Conservation (phyloP, 2,113 vertebrate species). For the Myiopsitta monachus region DNA sequence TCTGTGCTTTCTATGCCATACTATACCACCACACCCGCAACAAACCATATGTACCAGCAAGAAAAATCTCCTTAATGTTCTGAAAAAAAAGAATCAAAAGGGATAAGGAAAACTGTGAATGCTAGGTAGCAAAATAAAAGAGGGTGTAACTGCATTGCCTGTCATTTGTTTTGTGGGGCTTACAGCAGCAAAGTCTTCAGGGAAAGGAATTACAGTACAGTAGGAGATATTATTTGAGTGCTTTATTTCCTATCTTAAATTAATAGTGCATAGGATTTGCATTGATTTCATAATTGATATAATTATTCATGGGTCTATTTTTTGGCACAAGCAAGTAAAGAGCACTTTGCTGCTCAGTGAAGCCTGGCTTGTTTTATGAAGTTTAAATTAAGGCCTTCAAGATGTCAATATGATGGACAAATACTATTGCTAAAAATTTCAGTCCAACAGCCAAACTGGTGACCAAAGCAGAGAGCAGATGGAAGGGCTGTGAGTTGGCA, state of each 20-base stretch:
- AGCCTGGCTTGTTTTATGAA: background rate
- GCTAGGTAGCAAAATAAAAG: background rate
- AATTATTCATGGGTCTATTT: background rate
- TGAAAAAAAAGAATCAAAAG: background rate
- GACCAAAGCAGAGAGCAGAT: background rate
- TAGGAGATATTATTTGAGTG: background rate
- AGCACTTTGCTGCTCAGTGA: background rate
- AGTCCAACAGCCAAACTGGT: background rate
- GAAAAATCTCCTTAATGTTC: background rate
- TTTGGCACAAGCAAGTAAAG: background rate
- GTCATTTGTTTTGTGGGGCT: background rate
- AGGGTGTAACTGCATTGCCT: background rate
- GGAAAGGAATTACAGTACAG: background rate
- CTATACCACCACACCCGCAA: background rate
- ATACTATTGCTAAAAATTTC: background rate
- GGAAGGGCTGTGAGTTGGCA: background rate
- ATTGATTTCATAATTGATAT: background rate
- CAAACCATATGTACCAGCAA: background rate
- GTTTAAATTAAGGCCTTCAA: background rate
- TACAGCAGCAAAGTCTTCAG: background rate
- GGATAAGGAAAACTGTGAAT: background rate
- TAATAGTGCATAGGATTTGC: background rate
- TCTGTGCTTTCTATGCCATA: background rate
- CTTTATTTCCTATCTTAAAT: constrained; percentile 2
- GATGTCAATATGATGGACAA: background rate